A percentile compares a stretch with the other conserved stretches of the same genome.
Evolutionary conservation across 2,113 vertebrate species (phyloP).

Genomic region (Scalopus aquaticus): DNA sequence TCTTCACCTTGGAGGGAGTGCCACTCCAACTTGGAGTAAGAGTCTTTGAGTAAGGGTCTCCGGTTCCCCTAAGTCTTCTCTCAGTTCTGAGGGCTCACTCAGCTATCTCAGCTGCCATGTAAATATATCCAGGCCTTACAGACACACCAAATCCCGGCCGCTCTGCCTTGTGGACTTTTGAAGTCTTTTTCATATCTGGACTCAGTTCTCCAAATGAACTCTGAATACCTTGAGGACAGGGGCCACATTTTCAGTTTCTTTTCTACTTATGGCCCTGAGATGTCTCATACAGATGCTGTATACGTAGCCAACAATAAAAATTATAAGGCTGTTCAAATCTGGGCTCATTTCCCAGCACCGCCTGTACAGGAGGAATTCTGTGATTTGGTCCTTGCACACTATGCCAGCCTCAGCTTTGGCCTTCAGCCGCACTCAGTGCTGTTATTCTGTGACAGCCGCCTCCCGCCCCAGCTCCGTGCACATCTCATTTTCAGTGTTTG

Average conservation of each 20-base stretch:
- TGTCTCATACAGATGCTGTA: background rate
- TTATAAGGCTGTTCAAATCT: background rate
- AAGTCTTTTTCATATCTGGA: background rate
- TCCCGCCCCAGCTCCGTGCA: background rate
- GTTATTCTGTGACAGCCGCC: background rate
- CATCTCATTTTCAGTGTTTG: background rate
- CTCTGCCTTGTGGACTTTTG: background rate
- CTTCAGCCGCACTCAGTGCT: background rate
- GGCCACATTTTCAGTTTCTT: background rate
- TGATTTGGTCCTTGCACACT: background rate
- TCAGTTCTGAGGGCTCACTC: background rate
- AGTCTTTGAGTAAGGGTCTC: background rate
- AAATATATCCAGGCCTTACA: background rate
- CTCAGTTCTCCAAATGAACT: background rate
- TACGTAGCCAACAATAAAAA: background rate
- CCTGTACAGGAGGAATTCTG: background rate
- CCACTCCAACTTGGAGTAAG: background rate
- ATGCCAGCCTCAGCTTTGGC: background rate
- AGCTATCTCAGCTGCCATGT: background rate
- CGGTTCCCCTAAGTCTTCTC: background rate
- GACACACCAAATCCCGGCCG: background rate
- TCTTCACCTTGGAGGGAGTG: background rate
- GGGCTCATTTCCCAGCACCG: background rate
- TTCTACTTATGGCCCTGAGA: background rate
- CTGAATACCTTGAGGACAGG: background rate